Conservation (phyloP, 1,140 invertebrate species). For the Bradysia coprophila region DNA sequence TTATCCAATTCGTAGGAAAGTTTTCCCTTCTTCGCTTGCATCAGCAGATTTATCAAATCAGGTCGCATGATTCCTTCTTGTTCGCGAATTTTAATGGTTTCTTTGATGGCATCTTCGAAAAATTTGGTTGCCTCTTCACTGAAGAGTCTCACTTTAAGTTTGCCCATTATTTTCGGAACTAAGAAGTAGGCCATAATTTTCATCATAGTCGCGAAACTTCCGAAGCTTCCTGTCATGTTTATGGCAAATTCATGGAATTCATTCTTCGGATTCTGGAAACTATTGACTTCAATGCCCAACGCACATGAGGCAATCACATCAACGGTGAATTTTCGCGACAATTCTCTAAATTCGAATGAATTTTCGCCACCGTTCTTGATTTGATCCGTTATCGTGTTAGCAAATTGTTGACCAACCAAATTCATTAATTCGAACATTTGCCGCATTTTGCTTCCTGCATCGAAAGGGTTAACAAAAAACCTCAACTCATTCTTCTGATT, state of each 20-base stretch:
- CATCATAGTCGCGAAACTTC: no score
- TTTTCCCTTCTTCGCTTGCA: no score
- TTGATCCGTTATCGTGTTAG: neutral
- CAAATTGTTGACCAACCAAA: constrained; percentile 5
- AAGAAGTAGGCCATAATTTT: neutral
- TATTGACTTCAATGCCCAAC: constrained; percentile 24
- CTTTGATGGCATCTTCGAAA: constrained; percentile 25
- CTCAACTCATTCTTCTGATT: no score
- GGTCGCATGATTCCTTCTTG: constrained; percentile 20
- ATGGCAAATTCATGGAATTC: constrained; percentile 17
- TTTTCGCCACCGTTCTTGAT: neutral
- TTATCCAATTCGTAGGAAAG: constrained; percentile 6
- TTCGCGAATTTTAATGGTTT: constrained; percentile 25
- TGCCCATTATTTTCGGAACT: neutral
- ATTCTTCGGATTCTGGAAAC: constrained; percentile 15
- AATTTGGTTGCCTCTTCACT: constrained; percentile 11
- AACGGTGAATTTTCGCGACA: constrained; percentile 29
- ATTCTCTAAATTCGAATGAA: constrained; percentile 4
- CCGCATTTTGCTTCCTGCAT: constrained; percentile 18
- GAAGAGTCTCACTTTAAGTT: neutral
- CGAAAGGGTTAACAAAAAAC: no score
- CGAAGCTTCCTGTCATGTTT: neutral
- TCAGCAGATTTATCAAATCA: constrained; percentile 28
- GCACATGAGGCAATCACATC: constrained; percentile 27
- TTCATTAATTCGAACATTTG: constrained; percentile 14